phyloP scores from a whole-genome alignment of 2,797 vertebrate species.

The Liasis olivaceus region DNA sequence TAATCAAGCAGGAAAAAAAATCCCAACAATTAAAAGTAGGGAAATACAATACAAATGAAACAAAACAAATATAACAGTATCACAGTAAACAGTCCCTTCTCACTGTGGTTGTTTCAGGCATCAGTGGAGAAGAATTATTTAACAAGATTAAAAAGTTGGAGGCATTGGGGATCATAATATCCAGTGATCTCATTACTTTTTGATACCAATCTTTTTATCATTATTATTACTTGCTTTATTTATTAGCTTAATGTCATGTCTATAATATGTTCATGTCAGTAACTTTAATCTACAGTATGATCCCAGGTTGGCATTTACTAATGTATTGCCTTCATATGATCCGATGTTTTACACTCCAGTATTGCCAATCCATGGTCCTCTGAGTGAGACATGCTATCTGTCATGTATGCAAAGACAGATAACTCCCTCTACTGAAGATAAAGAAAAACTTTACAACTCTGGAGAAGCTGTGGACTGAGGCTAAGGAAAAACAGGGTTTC shows the following conservation, averaged over 20 bases:
- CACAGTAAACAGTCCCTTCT: background rate
- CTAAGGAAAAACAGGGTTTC: too few species aligned
- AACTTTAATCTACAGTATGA: background rate
- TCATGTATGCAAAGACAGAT: too few species aligned
- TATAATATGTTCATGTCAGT: background rate
- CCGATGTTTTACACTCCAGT: background rate
- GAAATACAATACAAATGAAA: background rate
- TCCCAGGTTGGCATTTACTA: background rate
- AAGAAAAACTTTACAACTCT: too few species aligned
- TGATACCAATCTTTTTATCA: background rate
- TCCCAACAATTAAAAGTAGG: background rate
- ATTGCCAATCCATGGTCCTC: background rate
- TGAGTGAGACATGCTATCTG: too few species aligned
- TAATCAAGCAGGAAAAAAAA: background rate
- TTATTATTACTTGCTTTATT: background rate
- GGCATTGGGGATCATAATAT: background rate
- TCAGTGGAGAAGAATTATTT: background rate
- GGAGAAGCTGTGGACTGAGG: too few species aligned
- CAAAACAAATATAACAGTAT: background rate
- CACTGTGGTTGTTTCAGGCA: background rate
- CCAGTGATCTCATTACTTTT: background rate
- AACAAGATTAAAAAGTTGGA: background rate
- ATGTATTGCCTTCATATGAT: background rate
- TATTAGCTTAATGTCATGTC: background rate
- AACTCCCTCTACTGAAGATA: too few species aligned